Evolutionary conservation across 1,140 invertebrate genomes (phyloP).

Genomic region (Bombus difficillimus): DNA sequence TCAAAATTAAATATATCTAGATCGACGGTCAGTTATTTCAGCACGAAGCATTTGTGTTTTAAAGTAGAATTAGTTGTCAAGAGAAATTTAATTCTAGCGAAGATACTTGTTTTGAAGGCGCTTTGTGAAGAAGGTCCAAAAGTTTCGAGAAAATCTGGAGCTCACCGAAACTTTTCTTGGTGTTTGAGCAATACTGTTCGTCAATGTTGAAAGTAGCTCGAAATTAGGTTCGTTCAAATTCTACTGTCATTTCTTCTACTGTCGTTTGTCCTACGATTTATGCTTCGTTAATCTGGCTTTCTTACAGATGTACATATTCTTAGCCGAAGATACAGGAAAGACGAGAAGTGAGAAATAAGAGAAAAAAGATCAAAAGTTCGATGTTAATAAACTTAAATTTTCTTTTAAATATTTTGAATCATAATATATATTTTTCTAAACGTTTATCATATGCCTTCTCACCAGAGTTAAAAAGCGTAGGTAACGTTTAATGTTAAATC

Average conservation of each 20-base stretch:
- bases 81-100: not conserved
- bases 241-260: not conserved
- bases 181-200: not conserved
- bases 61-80: not conserved
- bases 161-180: not conserved
- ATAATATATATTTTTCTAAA: not conserved
- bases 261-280: not conserved
- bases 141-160: slow-evolving; percentile 11
- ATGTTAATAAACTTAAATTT: not conserved
- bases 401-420: not conserved
- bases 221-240: not conserved
- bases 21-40: too few relatives aligned
- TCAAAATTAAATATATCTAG: not conserved
- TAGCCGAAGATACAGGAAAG: too few relatives aligned
- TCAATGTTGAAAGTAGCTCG: not conserved
- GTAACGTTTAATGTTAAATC: not conserved
- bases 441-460: too few relatives aligned
- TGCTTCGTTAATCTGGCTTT: not conserved
- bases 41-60: not conserved
- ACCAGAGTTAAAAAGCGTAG: not conserved
- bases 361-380: not conserved
- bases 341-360: not conserved
- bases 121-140: not conserved
- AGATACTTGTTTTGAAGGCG: not conserved
- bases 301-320: not conserved